These are phyloP conservation scores for Xestoiulus laeticollis DNA, from an alignment of 2,888 invertebrate species.

Conservation along the genomic window DNA sequence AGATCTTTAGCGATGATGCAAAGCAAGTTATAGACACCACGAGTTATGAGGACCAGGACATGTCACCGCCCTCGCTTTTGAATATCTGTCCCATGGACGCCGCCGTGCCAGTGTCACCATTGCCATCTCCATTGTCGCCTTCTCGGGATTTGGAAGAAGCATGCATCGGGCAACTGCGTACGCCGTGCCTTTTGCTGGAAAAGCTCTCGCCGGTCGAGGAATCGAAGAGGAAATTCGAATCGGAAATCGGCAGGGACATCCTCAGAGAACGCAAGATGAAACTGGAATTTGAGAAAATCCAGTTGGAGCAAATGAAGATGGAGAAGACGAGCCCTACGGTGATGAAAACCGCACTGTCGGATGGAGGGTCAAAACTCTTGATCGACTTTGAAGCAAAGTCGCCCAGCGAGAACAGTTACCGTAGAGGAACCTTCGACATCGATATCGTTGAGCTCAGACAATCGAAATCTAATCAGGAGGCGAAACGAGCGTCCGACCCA, in stretches of 20 bases:
- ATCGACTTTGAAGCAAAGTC: background rate
- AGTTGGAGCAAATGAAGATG: slow-evolving; percentile 57
- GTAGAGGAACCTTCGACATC: background rate
- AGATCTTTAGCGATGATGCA: background rate
- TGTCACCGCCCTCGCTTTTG: background rate
- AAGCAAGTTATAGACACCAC: background rate
- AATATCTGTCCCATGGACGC: slow-evolving; percentile 31
- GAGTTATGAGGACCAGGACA: background rate
- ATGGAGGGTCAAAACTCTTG: background rate
- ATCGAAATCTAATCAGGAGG: slow-evolving; percentile 45
- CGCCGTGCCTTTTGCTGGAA: slow-evolving; percentile 53
- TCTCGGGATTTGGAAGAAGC: slow-evolving; percentile 3
- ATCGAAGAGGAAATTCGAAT: slow-evolving; percentile 65
- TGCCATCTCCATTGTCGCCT: slow-evolving; percentile 39
- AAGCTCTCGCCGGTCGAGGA: slow-evolving; percentile 58
- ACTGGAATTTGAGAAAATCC: slow-evolving; percentile 63
- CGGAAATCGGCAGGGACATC: slow-evolving; percentile 67
- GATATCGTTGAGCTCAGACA: slow-evolving; percentile 50
- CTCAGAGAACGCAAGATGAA: slow-evolving; percentile 66
- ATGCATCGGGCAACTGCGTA: background rate
- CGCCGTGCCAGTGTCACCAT: background rate
- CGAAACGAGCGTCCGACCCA: slow-evolving; percentile 55
- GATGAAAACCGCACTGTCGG: background rate
- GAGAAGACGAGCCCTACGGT: background rate
- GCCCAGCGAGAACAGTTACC: background rate